A percentile compares a stretch with the other conserved stretches of the same genome.
Conservation (phyloP, 2,113 vertebrate species). For the Xyliphius kryptos region DNA sequence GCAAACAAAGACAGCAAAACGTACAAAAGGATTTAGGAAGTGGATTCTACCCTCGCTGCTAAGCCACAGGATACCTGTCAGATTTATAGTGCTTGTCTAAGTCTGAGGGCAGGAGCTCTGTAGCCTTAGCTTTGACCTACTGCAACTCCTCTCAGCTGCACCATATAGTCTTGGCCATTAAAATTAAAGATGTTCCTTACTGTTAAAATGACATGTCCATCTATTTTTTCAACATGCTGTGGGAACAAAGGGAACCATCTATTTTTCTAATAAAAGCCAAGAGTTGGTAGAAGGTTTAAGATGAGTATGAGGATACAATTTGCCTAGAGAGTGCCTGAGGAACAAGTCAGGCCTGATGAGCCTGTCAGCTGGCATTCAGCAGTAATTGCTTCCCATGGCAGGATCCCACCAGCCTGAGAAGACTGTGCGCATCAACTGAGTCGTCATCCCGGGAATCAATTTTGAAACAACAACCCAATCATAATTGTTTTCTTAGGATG, state of each 20-base stretch:
- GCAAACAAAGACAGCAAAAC: neutral
- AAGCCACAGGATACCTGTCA: slow-evolving; percentile 35
- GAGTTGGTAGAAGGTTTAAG: slow-evolving; percentile 86
- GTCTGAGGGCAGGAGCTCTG: slow-evolving; percentile 23
- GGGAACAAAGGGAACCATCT: slow-evolving; percentile 85
- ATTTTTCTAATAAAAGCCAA: slow-evolving; percentile 86
- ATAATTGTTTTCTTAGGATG: slow-evolving; percentile 84
- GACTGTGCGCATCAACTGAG: slow-evolving; percentile 62
- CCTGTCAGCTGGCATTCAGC: slow-evolving; percentile 95
- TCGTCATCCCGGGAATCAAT: slow-evolving; percentile 81
- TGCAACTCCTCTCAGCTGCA: neutral
- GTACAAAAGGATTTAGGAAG: neutral
- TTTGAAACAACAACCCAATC: slow-evolving; percentile 76
- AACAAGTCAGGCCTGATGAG: slow-evolving; percentile 78
- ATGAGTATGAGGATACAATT: slow-evolving; percentile 91
- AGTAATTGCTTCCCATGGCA: slow-evolving; percentile 98
- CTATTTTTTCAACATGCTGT: slow-evolving; percentile 71
- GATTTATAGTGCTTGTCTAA: slow-evolving; percentile 35
- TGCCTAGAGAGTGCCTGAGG: slow-evolving; percentile 95
- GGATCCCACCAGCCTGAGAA: slow-evolving; percentile 81
- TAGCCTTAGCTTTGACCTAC: slow-evolving; percentile 4
- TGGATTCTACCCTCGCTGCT: slow-evolving; percentile 19
- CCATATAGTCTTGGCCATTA: slow-evolving; percentile 28
- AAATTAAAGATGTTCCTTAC: slow-evolving; percentile 68
- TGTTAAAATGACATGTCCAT: slow-evolving; percentile 68